These are phyloP conservation scores for Rostratula benghalensis DNA, from an alignment of 2,113 vertebrate genomes.

Conservation along the genomic window DNA sequence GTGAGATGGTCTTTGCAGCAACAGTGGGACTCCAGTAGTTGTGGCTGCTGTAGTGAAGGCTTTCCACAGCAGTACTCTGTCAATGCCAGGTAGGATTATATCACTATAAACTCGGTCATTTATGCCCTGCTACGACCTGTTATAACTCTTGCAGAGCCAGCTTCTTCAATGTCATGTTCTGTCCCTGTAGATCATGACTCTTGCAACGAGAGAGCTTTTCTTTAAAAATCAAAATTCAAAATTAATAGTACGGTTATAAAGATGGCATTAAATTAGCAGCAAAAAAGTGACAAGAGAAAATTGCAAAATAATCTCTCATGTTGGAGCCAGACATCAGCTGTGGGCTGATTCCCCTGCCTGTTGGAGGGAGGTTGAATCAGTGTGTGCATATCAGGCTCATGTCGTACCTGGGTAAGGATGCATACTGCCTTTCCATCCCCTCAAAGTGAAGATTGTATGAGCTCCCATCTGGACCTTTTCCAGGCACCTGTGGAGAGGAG, in stretches of 20 bases:
- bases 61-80: conserved; percentile 9
- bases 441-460: conserved; percentile 77
- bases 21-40: not conserved
- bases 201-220: conserved; percentile 46
- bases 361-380: not conserved
- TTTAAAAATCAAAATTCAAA: conserved; percentile 56
- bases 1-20: conserved; percentile 15
- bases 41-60: not conserved
- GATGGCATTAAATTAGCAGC: conserved; percentile 48
- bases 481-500: conserved; percentile 83
- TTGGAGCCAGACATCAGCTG: conserved; percentile 27
- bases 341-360: conserved; percentile 10
- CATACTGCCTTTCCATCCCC: conserved; percentile 82
- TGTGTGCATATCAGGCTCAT: not conserved
- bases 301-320: conserved; percentile 27
- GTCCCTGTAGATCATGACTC: conserved; percentile 58
- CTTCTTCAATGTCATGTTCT: conserved; percentile 57
- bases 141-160: conserved; percentile 31
- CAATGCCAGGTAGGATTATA: conserved; percentile 31
- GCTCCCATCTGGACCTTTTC: conserved; percentile 81
- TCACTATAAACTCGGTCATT: conserved; percentile 6
- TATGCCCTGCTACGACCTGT: not conserved
- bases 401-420: conserved; percentile 85
- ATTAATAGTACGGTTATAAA: conserved; percentile 66
- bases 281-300: conserved; percentile 51